These are phyloP conservation scores for Meteorus sp. DNA, from an alignment of 1,140 invertebrate genomes.

Conservation along the genomic window DNA sequence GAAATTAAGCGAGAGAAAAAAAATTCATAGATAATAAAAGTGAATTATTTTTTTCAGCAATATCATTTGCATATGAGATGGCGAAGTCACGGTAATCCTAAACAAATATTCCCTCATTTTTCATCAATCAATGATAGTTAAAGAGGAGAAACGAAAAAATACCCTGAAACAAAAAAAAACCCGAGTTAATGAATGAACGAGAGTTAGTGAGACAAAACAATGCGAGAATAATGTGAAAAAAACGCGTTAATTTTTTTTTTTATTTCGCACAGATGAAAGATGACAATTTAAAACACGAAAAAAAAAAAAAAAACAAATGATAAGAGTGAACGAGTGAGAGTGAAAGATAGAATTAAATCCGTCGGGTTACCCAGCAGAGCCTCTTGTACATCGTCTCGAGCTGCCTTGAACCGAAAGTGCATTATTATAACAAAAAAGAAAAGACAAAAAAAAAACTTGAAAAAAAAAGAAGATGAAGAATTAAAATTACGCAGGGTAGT, in stretches of 20 bases:
- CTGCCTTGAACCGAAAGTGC: conserved; percentile 60
- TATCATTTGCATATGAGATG: background rate
- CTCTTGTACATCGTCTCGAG: conserved; percentile 54
- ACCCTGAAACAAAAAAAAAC: background rate
- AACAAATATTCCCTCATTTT: background rate
- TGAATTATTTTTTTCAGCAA: conserved; percentile 1
- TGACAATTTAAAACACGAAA: background rate
- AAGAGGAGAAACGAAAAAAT: background rate
- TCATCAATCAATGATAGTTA: background rate
- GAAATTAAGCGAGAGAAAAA: background rate
- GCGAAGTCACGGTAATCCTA: background rate
- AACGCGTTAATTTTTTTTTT: too few species aligned
- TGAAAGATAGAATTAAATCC: conserved; percentile 27
- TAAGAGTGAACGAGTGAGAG: conserved; percentile 15
- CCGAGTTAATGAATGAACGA: background rate
- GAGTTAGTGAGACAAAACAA: background rate
- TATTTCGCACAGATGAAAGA: too few species aligned
- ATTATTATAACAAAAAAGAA: conserved; percentile 40
- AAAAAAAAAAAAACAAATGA: conserved; percentile 11
- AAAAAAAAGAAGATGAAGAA: background rate
- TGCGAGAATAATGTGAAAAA: background rate
- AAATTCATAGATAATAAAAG: background rate
- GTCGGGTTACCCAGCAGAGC: conserved; percentile 28
- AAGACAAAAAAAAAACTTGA: conserved; percentile 13
- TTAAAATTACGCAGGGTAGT: background rate